Conservation (phyloP, 2,888 invertebrate genomes). For the Pseudoips prasinana region DNA sequence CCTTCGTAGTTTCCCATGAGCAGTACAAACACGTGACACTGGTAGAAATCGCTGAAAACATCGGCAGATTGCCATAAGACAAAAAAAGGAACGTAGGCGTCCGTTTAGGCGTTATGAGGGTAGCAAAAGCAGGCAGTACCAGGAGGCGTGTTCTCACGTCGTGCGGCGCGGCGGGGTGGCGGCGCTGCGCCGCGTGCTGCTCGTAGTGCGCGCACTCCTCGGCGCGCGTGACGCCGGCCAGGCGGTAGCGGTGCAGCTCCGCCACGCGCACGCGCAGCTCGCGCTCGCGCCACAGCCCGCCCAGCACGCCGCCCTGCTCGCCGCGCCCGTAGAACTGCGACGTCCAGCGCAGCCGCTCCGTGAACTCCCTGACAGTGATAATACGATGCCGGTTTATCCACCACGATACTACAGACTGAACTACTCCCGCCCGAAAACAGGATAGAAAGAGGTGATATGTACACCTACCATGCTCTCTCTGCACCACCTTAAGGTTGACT, state of each 20-base stretch:
- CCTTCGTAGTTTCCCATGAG: too few relatives aligned
- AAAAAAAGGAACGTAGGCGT: too few relatives aligned
- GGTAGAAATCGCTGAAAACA: too few relatives aligned
- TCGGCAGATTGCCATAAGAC: too few relatives aligned
- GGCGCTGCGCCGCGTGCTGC: slow-evolving; percentile 81
- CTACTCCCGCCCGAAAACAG: too few relatives aligned
- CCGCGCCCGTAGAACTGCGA: slow-evolving; percentile 93
- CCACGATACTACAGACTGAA: too few relatives aligned
- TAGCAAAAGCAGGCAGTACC: slow-evolving; percentile 34
- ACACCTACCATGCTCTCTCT: too few relatives aligned
- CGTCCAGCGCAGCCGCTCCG: slow-evolving; percentile 92
- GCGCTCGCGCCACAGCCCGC: slow-evolving; percentile 90
- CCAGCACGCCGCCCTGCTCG: slow-evolving; percentile 91
- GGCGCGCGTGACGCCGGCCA: slow-evolving; percentile 89
- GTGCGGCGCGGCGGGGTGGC: slow-evolving; percentile 33
- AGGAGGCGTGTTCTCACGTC: slow-evolving; percentile 79
- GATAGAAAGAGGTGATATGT: too few relatives aligned
- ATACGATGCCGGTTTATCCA: too few relatives aligned
- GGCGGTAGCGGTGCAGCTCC: slow-evolving; percentile 91
- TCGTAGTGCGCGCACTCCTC: slow-evolving; percentile 31
- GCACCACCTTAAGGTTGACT: too few relatives aligned
- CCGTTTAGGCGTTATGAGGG: too few relatives aligned
- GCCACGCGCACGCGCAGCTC: slow-evolving; percentile 91
- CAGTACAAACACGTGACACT: too few relatives aligned
- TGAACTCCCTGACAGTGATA: slow-evolving; percentile 87